Conservation (phyloP, 2,888 invertebrate species). For the Andrena hattorfiana region DNA sequence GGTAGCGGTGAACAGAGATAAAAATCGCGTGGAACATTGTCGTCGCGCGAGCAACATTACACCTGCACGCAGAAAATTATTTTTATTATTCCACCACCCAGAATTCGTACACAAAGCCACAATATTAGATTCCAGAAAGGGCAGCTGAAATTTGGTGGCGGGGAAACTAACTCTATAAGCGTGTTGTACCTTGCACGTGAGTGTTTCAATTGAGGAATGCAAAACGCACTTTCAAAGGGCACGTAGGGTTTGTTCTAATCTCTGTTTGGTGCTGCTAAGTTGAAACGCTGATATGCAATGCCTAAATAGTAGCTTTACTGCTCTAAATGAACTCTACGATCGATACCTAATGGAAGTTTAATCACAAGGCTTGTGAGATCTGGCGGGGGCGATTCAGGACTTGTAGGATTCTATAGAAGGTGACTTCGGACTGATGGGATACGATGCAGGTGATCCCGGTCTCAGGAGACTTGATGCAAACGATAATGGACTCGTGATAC, state of each 20-base stretch:
- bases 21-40: constrained; percentile 74
- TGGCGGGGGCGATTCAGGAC: not conserved
- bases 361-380: not conserved
- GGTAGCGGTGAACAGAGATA: constrained; percentile 41
- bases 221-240: too few relatives aligned
- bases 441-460: not conserved
- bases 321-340: not conserved
- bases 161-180: not conserved
- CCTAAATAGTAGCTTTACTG: too few relatives aligned
- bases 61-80: constrained; percentile 34
- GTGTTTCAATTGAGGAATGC: too few relatives aligned
- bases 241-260: too few relatives aligned
- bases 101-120: constrained; percentile 53
- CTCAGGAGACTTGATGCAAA: not conserved
- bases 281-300: too few relatives aligned
- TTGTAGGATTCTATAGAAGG: not conserved
- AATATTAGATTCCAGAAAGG: constrained; percentile 13
- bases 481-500: not conserved
- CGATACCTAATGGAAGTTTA: not conserved
- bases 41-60: constrained; percentile 86
- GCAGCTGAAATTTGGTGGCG: not conserved
- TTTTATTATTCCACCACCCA: constrained; percentile 46
- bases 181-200: not conserved
- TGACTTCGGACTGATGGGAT: not conserved
- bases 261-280: too few relatives aligned